Evolutionary conservation across 2,113 vertebrate genomes (phyloP).

Genomic region (Rhabdomys dilectus): DNA sequence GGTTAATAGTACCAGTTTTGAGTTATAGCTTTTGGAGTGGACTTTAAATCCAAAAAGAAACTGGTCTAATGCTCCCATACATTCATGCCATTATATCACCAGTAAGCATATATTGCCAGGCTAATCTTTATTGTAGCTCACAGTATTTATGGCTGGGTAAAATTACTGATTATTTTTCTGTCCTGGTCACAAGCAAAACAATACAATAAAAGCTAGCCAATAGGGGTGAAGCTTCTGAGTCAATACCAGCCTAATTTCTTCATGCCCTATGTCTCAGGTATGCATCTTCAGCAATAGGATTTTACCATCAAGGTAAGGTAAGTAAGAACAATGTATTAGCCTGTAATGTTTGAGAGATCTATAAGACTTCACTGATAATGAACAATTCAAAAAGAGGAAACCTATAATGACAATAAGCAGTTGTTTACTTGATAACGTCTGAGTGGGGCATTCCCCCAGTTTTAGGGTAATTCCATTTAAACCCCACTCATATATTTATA

Average conservation of each 20-base stretch:
- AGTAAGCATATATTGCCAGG: not conserved
- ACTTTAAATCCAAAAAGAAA: not conserved
- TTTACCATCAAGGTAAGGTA: not conserved
- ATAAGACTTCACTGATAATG: not conserved
- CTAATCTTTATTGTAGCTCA: not conserved
- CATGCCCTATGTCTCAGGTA: not conserved
- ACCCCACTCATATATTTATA: not conserved
- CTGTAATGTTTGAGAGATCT: not conserved
- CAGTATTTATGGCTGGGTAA: not conserved
- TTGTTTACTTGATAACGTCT: not conserved
- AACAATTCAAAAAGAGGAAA: not conserved
- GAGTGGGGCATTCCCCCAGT: not conserved
- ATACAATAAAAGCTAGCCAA: not conserved
- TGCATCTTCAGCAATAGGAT: not conserved
- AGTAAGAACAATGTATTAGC: not conserved
- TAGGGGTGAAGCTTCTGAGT: not conserved
- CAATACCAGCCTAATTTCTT: not conserved
- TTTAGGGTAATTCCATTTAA: not conserved
- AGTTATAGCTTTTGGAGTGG: not conserved
- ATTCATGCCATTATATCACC: not conserved
- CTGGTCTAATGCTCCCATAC: not conserved
- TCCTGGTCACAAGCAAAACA: not conserved
- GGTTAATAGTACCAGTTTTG: not conserved
- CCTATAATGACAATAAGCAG: not conserved
- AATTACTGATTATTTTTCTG: not conserved